These are phyloP conservation scores for Otus sunia DNA, from an alignment of 2,113 vertebrate genomes.

Conservation along the genomic window DNA sequence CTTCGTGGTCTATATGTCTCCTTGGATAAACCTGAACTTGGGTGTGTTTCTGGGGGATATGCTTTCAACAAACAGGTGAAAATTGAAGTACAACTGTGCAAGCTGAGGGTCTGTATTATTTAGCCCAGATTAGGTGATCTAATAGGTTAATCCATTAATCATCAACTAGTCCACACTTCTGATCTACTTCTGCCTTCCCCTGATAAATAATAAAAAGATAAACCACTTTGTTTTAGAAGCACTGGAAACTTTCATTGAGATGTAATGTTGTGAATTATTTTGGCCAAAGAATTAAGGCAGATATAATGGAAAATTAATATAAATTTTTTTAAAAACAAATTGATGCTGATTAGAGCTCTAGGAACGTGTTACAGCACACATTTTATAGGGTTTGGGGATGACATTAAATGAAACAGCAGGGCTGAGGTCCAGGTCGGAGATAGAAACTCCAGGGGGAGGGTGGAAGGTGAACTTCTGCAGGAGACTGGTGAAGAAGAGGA, in stretches of 20 bases:
- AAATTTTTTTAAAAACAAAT: neutral
- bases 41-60: neutral
- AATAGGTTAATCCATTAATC: neutral
- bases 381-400: constrained; percentile 20
- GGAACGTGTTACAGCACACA: neutral
- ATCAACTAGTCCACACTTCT: neutral
- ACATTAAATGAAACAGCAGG: constrained; percentile 13
- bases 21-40: neutral
- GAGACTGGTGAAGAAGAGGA: constrained; percentile 78
- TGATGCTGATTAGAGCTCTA: neutral
- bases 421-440: constrained; percentile 73
- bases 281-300: neutral
- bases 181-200: neutral
- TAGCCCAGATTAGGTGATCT: neutral
- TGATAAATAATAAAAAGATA: neutral
- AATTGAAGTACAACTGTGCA: neutral
- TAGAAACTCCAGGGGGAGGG: constrained; percentile 68
- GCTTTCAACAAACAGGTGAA: neutral
- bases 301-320: neutral
- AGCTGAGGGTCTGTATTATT: neutral
- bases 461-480: constrained; percentile 77
- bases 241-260: neutral
- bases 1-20: rapidly evolving
- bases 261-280: neutral
- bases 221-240: neutral